Percentiles rank a stretch among this genome's conserved stretches.
Conservation (phyloP, 1,140 invertebrate genomes). For the Zaprionus ghesquierei region DNA sequence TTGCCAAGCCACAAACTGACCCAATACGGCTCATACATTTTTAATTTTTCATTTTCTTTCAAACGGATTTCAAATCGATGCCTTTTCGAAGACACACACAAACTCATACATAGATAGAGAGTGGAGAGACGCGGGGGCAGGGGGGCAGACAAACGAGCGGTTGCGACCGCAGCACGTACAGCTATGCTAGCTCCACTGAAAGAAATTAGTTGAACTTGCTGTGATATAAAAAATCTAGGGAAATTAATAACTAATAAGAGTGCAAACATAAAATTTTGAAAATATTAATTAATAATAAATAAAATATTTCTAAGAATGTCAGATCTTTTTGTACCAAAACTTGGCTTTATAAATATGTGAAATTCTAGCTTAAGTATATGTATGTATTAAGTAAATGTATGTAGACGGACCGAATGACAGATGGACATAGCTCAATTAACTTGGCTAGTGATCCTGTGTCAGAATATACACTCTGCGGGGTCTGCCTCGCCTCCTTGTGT, state of each 20-base stretch:
- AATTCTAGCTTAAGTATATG: too few relatives aligned
- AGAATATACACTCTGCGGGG: too few relatives aligned
- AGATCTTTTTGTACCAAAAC: too few relatives aligned
- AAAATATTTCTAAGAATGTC: background rate
- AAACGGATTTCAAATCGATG: constrained; percentile 73
- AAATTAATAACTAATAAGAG: background rate
- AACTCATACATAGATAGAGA: background rate
- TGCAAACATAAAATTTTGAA: background rate
- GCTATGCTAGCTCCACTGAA: constrained; percentile 1
- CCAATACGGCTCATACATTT: constrained; percentile 66
- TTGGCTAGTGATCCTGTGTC: too few relatives aligned
- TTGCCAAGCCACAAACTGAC: constrained; percentile 51
- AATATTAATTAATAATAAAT: background rate
- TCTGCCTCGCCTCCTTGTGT: too few relatives aligned
- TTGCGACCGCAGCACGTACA: constrained; percentile 67
- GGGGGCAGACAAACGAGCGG: constrained; percentile 13
- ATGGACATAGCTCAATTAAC: too few relatives aligned
- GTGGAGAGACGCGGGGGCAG: background rate
- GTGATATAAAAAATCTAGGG: background rate
- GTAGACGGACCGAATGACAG: too few relatives aligned
- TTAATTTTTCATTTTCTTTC: constrained; percentile 71
- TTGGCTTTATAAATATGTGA: too few relatives aligned
- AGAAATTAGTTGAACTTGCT: background rate
- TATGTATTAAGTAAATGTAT: too few relatives aligned
- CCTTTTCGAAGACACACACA: constrained; percentile 12